Percentiles rank a stretch among this genome's conserved stretches.
These are phyloP conservation scores for Catharus bicknelli DNA, from an alignment of 2,113 vertebrate species.

Conservation along the genomic window DNA sequence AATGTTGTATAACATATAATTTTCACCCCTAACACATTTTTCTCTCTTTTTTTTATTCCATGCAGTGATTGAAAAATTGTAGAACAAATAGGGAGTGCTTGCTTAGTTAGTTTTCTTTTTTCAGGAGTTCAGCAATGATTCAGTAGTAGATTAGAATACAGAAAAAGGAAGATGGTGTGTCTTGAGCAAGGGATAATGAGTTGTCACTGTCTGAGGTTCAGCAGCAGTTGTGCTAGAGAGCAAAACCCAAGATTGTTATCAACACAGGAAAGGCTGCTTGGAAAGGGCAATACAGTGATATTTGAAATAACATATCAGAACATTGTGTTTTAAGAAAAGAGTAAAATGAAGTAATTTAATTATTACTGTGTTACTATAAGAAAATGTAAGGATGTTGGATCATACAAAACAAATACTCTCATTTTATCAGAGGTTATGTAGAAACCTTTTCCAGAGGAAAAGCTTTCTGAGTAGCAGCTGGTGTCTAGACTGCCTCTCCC, in stretches of 20 bases:
- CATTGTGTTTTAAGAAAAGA: neutral
- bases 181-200: neutral
- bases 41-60: neutral
- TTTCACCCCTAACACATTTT: neutral
- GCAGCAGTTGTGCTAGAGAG: neutral
- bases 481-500: neutral
- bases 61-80: neutral
- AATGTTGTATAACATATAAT: neutral
- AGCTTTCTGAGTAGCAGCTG: neutral
- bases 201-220: neutral
- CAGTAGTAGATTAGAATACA: neutral
- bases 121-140: neutral
- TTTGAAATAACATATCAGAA: neutral
- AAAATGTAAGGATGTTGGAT: neutral
- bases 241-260: neutral
- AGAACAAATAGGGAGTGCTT: neutral
- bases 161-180: neutral
- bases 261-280: neutral
- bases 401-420: neutral
- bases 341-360: neutral
- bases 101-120: neutral
- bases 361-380: neutral
- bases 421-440: neutral
- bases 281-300: neutral
- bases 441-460: neutral